A percentile compares a stretch with the other conserved stretches of the same genome.
These are phyloP conservation scores for Rhyacophila brunnea DNA, from an alignment of 1,140 invertebrate genomes.

Conservation along the genomic window DNA sequence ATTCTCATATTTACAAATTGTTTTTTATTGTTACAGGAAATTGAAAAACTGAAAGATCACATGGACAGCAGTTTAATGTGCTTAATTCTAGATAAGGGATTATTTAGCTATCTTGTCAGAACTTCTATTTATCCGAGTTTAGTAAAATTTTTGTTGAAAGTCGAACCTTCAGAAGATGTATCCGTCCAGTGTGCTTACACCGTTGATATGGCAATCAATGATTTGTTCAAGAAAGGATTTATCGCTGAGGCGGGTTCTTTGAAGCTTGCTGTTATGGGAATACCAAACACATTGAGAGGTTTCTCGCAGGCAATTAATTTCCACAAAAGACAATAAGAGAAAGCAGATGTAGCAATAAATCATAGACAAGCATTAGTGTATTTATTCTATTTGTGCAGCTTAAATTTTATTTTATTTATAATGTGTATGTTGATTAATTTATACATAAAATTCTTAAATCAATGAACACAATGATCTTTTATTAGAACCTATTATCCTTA, in stretches of 20 bases:
- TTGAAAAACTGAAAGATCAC: conserved; percentile 10
- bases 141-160: conserved; percentile 24
- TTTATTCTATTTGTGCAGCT: too few species aligned
- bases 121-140: conserved; percentile 25
- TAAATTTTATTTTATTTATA: too few species aligned
- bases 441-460: too few species aligned
- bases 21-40: conserved; percentile 18
- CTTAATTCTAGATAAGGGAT: conserved; percentile 22
- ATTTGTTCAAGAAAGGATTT: conserved; percentile 24
- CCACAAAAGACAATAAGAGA: not conserved
- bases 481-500: too few species aligned
- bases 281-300: conserved; percentile 19
- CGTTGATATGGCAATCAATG: conserved; percentile 18
- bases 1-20: too few species aligned
- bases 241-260: conserved; percentile 27
- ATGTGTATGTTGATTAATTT: too few species aligned
- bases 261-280: conserved; percentile 19
- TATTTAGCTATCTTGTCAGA: conserved; percentile 21
- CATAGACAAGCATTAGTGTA: too few species aligned
- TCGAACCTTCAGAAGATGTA: not conserved
- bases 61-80: conserved; percentile 21
- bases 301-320: conserved; percentile 21
- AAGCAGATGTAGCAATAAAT: too few species aligned
- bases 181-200: conserved; percentile 12
- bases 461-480: too few species aligned